A percentile compares a stretch with the other conserved stretches of the same genome.
Evolutionary conservation across 2,113 vertebrate species (phyloP).

Genomic region (Sitta europaea): DNA sequence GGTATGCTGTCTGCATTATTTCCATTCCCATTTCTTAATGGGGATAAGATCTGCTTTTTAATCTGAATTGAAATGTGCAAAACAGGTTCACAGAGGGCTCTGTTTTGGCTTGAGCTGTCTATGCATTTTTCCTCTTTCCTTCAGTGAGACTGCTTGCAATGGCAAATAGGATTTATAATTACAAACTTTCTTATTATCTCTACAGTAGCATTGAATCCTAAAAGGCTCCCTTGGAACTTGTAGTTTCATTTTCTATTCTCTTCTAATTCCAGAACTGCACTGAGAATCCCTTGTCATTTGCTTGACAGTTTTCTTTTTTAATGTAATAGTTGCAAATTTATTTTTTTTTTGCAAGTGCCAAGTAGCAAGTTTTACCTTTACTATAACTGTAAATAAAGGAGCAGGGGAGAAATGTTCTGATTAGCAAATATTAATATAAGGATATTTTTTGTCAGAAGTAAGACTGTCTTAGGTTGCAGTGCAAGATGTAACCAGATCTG

Average conservation of each 20-base stretch:
- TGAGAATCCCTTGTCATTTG: neutral
- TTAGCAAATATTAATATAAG: neutral
- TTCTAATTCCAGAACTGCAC: neutral
- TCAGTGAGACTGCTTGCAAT: neutral
- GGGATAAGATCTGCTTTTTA: neutral
- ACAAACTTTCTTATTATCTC: conserved; percentile 1
- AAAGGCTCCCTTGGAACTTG: neutral
- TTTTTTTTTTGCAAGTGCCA: neutral
- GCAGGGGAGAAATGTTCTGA: neutral
- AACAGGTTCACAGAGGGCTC: neutral
- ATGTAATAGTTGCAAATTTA: neutral
- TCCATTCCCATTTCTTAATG: neutral
- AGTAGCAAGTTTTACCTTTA: neutral
- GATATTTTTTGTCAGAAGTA: neutral
- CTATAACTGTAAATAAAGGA: neutral
- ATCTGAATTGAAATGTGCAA: neutral
- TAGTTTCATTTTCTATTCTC: neutral
- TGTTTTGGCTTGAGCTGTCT: neutral
- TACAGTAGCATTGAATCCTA: neutral
- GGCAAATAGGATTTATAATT: conserved; percentile 27
- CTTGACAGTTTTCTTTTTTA: neutral
- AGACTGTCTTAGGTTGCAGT: neutral
- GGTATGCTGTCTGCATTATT: neutral
- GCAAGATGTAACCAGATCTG: no score
- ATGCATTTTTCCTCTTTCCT: neutral